Evolutionary conservation across 2,888 invertebrate species (phyloP).

Genomic region (Chelonus formosanus): DNA sequence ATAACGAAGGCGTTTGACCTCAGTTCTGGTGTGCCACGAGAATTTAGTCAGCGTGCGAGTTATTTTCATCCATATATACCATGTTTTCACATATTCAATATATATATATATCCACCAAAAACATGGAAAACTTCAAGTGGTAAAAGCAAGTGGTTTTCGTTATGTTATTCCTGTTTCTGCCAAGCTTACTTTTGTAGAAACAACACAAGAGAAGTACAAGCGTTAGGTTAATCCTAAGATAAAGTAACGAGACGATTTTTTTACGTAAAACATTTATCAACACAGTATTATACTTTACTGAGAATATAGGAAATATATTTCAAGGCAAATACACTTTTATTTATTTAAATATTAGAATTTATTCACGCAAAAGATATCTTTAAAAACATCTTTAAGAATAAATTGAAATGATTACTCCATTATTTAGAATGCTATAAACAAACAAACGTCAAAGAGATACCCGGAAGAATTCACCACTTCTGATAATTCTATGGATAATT

Average conservation of each 20-base stretch:
- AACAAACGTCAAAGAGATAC: no score
- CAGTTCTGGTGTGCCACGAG: slow-evolving; percentile 30
- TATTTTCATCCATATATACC: slow-evolving; percentile 22
- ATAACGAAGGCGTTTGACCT: slow-evolving; percentile 36
- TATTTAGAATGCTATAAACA: no score
- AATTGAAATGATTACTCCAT: no score
- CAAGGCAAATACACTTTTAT: no score
- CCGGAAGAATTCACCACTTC: slow-evolving; percentile 39
- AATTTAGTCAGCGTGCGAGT: slow-evolving; percentile 28
- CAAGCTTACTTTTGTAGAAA: slow-evolving; percentile 6
- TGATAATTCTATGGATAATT: slow-evolving; percentile 59
- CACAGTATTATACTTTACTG: no score
- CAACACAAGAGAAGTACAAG: slow-evolving; percentile 9
- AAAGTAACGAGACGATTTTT: no score
- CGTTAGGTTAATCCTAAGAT: not conserved
- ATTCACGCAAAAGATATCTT: no score
- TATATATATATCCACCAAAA: slow-evolving; percentile 11
- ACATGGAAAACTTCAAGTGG: slow-evolving; percentile 5
- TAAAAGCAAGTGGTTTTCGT: slow-evolving; percentile 22
- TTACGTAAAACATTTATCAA: no score
- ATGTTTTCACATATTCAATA: not conserved
- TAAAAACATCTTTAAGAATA: no score
- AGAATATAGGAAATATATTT: no score
- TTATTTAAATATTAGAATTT: no score
- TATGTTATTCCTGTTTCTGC: slow-evolving; percentile 19